Evolutionary conservation across 2,113 vertebrate genomes (phyloP), one percentile per base, ranked within the genome.

Genomic region (Ornithorhynchus anatinus): DNA sequence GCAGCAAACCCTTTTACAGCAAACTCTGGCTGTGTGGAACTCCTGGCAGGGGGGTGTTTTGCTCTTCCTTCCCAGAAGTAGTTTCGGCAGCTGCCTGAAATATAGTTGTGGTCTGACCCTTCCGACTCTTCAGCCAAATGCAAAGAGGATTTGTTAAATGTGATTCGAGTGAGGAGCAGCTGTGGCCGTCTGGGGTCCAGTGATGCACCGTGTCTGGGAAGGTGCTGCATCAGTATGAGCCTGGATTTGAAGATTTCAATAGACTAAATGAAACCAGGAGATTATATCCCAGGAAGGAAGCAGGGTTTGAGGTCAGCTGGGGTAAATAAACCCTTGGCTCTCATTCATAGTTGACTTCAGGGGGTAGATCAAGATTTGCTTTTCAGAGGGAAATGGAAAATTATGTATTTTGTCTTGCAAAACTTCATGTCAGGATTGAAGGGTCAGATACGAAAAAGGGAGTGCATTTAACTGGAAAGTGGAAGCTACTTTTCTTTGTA

Each of bases 311-410:
- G 19, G 38, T 61, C 35, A 65, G 48, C 50, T 45, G 37, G 32
- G 22, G 43, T 32, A 50, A 54, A 61, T 32, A 50, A 54, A 61
- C 42, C 35, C 35, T 69, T 77, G 8, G 3, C 32, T 60, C 15
- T 61, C 37, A 32, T 71, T 59, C 33, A 65, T 12, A 80, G 32
- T 45, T 66, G 22, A 72, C 22, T 60, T 70, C 27, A 52, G 13
- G 52, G 56, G 32, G 10, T 17, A 72, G 8, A 25, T 16, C 7
- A 58, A 35, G 33, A 17, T 67, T 68, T 72, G 25, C 72, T 78
- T 69, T 69, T 75, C 65, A 59, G 75, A 68, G 31, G 63, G 58
- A 71, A 47, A 51, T 31, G n/a, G n/a, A n/a, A 76, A 68, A 8
- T 75, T 54, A 82, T 25, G 32, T 2, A 13, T 70, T 75, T 66